Evolutionary conservation across 1,140 invertebrate genomes (phyloP).

Genomic region (Drosophila sechellia): DNA sequence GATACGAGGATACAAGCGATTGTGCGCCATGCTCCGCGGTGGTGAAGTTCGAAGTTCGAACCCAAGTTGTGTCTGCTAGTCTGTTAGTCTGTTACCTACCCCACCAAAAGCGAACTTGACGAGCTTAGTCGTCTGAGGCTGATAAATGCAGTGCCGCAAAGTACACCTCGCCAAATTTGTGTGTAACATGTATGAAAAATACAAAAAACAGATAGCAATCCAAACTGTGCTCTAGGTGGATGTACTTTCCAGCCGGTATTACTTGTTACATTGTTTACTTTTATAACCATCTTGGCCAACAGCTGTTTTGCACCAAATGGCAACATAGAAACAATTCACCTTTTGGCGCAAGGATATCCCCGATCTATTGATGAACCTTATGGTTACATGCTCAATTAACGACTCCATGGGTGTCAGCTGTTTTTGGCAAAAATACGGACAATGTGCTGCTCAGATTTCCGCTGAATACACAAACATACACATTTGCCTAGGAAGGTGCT

Average conservation of each 20-base stretch:
- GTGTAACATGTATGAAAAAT: too few species aligned
- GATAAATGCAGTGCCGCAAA: constrained; percentile 30
- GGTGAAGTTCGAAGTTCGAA: constrained; percentile 60
- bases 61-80: constrained; percentile 37
- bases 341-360: constrained; percentile 5
- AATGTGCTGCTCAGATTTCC: constrained; percentile 42
- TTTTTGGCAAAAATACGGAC: constrained; percentile 44
- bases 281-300: constrained; percentile 21
- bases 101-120: constrained; percentile 81
- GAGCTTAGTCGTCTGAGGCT: constrained; percentile 61
- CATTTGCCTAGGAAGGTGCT: constrained; percentile 50
- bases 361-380: constrained; percentile 49
- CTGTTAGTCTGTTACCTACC: constrained; percentile 63
- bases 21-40: constrained; percentile 39
- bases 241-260: background rate
- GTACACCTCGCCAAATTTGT: constrained; percentile 2
- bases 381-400: constrained; percentile 71
- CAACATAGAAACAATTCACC: constrained; percentile 16
- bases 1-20: constrained; percentile 11
- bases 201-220: too few species aligned
- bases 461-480: constrained; percentile 47
- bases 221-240: too few species aligned
- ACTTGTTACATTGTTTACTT: constrained; percentile 33
- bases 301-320: constrained; percentile 30
- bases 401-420: constrained; percentile 73